A percentile compares a stretch with the other conserved stretches of the same genome.
These are phyloP conservation scores for Ophion obscuratus DNA, from an alignment of 2,888 invertebrate species.

Conservation along the genomic window DNA sequence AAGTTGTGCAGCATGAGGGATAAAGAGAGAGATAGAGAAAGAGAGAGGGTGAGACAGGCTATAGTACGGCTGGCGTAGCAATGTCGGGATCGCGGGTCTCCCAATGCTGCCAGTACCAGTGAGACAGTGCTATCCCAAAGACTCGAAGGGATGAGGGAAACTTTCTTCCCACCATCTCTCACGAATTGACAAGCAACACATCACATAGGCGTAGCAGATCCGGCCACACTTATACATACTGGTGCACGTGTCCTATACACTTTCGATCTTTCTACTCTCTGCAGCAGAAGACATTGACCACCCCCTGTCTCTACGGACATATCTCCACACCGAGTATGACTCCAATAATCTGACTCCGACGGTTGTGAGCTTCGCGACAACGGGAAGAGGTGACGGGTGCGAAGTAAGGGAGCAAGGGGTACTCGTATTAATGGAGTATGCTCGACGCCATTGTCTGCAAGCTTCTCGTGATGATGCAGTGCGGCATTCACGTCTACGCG, in stretches of 20 bases:
- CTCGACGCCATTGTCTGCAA: constrained; percentile 72
- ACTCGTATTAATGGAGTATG: constrained; percentile 71
- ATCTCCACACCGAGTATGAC: constrained; percentile 10
- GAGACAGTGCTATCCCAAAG: constrained; percentile 55
- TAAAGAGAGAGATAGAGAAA: constrained; percentile 28
- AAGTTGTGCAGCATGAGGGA: constrained; percentile 75
- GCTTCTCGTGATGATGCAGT: constrained; percentile 69
- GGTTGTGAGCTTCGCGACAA: constrained; percentile 20
- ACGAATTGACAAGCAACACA: constrained; percentile 81
- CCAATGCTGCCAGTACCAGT: constrained; percentile 56
- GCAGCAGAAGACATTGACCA: constrained; percentile 11
- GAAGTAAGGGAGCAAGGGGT: neutral
- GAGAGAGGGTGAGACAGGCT: constrained; percentile 53
- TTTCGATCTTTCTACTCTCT: constrained; percentile 9
- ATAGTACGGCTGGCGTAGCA: constrained; percentile 60
- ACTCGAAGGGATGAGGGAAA: constrained; percentile 71
- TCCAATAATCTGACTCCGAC: constrained; percentile 11
- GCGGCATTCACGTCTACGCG: constrained; percentile 68
- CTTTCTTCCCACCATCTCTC: constrained; percentile 80
- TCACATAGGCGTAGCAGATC: constrained; percentile 75
- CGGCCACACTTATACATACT: constrained; percentile 39
- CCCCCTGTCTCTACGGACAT: neutral
- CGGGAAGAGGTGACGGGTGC: neutral
- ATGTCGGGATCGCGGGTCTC: constrained; percentile 68
- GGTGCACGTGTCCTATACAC: constrained; percentile 27